Base-by-base conservation (phyloP, 2,888 invertebrate species). In the Eutolmus rufibarbis region DNA sequence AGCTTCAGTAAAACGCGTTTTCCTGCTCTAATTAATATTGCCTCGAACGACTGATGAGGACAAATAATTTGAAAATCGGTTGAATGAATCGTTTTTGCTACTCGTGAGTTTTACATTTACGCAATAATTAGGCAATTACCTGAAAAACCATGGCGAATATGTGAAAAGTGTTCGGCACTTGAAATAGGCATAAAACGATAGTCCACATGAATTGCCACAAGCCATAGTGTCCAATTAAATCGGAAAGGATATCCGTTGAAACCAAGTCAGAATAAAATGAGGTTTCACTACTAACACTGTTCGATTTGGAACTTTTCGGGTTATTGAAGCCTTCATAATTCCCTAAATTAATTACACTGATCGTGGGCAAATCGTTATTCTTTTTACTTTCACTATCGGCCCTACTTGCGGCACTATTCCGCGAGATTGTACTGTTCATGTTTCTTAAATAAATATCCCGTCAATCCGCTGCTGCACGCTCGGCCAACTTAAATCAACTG, bases 141-240 rank as follows among this genome's bases (percentile, higher is more conserved):
- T 92, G 92, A 89, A 95, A 95, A 1, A 94, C 94, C 87, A 94
- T 94, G 5, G 93, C 92, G 91, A 94, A 94, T 89, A 95, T 95
- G 90, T 95, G 95, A 93, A 94, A 94, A 37, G 95, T 95, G 90
- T 94, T 94, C 28, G 94, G 94, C 88, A 94, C 92, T 91, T 95
- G 95, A 91, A 94, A 94, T n/a, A 94, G 91, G 4, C 94, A 94
- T 79, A 95, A 91, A 12, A 94, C 90, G 88, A 94, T 92, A 19
- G 94, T 94, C 90, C 94, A 93, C 82, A 92, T 90, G 37, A 93
- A 91, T 90, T 95, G 95, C 95, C 95, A 95, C 87, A 92, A 91
- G 12, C 94, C 94, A 91, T 94, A 94, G 86, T 94, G 93, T 1
- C 95, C 95, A 86, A 95, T 93, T 1, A 94, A 91, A 66, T 92